These are phyloP conservation scores for Chromobotia macracanthus DNA, from an alignment of 2,797 vertebrate genomes.

Conservation along the genomic window DNA sequence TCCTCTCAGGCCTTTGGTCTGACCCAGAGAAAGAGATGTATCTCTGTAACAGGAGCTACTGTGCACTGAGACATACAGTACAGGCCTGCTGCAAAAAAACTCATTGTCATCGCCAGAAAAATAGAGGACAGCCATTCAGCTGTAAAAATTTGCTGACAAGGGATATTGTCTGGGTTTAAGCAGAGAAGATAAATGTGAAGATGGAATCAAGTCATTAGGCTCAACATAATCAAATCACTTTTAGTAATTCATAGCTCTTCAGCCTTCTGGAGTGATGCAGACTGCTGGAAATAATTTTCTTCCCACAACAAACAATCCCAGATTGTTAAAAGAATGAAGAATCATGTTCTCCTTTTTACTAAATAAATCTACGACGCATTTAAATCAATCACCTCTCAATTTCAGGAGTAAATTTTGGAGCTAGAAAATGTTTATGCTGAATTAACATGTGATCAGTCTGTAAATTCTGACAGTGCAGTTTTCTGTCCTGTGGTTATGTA, in stretches of 20 bases:
- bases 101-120: slow-evolving; percentile 50
- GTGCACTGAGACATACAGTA: slow-evolving; percentile 25
- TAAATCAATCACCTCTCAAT: slow-evolving; percentile 2
- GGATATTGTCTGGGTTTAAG: slow-evolving; percentile 70
- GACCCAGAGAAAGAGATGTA: slow-evolving; percentile 20
- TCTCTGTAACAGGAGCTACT: not conserved
- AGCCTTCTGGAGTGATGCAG: slow-evolving; percentile 54
- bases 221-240: slow-evolving; percentile 79
- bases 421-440: not conserved
- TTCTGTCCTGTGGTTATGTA: no score
- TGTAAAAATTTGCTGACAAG: slow-evolving; percentile 79
- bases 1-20: slow-evolving; percentile 35
- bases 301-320: slow-evolving; percentile 32
- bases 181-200: slow-evolving; percentile 73
- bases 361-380: slow-evolving; percentile 24
- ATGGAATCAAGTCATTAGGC: slow-evolving; percentile 81
- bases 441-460: not conserved
- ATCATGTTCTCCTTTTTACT: slow-evolving; percentile 39
- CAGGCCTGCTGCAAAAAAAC: slow-evolving; percentile 31
- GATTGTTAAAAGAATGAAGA: slow-evolving; percentile 49
- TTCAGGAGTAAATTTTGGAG: not conserved
- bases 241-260: slow-evolving; percentile 79
- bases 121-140: slow-evolving; percentile 44
- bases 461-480: no score
- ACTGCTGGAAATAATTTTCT: slow-evolving; percentile 51